A percentile compares a stretch with the other conserved stretches of the same genome.
Evolutionary conservation across 2,888 invertebrate genomes (phyloP).

Genomic region (Tachina lurida): DNA sequence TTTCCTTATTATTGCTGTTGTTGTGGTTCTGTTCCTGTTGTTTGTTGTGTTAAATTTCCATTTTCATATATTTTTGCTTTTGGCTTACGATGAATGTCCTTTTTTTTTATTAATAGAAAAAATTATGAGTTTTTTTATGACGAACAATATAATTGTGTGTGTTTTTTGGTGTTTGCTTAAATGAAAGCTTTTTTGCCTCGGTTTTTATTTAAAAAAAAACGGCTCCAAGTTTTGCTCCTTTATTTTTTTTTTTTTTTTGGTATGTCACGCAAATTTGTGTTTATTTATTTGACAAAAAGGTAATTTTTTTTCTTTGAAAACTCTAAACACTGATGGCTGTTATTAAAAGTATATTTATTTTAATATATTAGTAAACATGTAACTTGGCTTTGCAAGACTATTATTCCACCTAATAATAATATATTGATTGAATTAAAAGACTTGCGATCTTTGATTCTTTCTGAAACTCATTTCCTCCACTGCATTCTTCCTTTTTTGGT

Average conservation of each 20-base stretch:
- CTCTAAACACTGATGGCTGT: neutral
- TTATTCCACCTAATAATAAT: too few species aligned
- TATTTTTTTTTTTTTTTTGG: neutral
- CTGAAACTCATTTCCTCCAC: too few species aligned
- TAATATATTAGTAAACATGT: neutral
- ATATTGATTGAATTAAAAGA: too few species aligned
- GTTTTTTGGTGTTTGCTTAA: neutral
- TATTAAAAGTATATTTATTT: slow-evolving; percentile 3
- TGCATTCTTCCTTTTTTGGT: too few species aligned
- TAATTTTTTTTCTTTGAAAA: slow-evolving; percentile 29
- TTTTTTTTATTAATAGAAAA: neutral
- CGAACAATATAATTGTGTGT: slow-evolving; percentile 9
- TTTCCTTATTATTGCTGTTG: slow-evolving; percentile 27
- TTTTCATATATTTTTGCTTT: slow-evolving; percentile 6
- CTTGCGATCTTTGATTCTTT: too few species aligned
- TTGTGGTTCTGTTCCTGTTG: slow-evolving; percentile 30
- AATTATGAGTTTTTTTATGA: slow-evolving; percentile 21
- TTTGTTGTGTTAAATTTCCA: slow-evolving; percentile 17
- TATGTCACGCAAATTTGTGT: slow-evolving; percentile 64
- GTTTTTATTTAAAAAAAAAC: slow-evolving; percentile 47
- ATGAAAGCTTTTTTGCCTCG: neutral
- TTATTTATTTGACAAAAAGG: slow-evolving; percentile 56
- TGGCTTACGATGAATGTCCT: neutral
- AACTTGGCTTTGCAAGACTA: neutral
- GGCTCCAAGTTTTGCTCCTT: neutral